A percentile compares a stretch with the other conserved stretches of the same genome.
Evolutionary conservation across 2,888 invertebrate genomes (phyloP).

Genomic region (Resseliella maxima): DNA sequence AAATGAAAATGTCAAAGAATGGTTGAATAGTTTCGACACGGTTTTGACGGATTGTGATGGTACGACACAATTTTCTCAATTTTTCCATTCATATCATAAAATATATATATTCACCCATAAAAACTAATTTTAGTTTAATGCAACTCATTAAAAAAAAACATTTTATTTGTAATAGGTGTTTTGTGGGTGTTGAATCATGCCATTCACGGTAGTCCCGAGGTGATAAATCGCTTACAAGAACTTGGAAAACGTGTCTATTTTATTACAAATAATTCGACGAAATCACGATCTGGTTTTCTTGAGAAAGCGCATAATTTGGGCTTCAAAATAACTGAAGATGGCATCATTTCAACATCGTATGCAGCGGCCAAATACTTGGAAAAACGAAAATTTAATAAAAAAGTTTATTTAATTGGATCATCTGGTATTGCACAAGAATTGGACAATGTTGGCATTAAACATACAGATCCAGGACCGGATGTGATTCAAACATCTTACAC

Average conservation of each 20-base stretch:
- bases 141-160: too few relatives aligned
- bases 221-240: slow-evolving; percentile 76
- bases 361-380: slow-evolving; percentile 83
- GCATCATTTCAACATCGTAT: slow-evolving; percentile 84
- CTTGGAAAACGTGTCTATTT: slow-evolving; percentile 86
- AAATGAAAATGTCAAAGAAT: slow-evolving; percentile 71
- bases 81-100: slow-evolving; percentile 14
- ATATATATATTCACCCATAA: too few relatives aligned
- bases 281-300: slow-evolving; percentile 77
- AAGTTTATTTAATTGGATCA: slow-evolving; percentile 86
- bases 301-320: slow-evolving; percentile 79
- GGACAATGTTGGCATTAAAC: slow-evolving; percentile 80
- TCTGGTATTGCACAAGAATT: slow-evolving; percentile 86
- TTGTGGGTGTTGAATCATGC: slow-evolving; percentile 70
- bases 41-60: slow-evolving; percentile 90
- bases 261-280: slow-evolving; percentile 92
- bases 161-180: slow-evolving; percentile 72
- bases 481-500: slow-evolving; percentile 69
- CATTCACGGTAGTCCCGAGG: slow-evolving; percentile 76
- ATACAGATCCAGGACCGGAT: slow-evolving; percentile 82
- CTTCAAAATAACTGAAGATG: slow-evolving; percentile 75
- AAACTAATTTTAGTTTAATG: too few relatives aligned
- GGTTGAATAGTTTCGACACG: slow-evolving; percentile 81
- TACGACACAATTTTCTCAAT: slow-evolving; percentile 62
- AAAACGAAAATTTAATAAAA: slow-evolving; percentile 77